phyloP scores from a whole-genome alignment of 2,888 invertebrate species.

The Rhorus exstirpatorius region DNA sequence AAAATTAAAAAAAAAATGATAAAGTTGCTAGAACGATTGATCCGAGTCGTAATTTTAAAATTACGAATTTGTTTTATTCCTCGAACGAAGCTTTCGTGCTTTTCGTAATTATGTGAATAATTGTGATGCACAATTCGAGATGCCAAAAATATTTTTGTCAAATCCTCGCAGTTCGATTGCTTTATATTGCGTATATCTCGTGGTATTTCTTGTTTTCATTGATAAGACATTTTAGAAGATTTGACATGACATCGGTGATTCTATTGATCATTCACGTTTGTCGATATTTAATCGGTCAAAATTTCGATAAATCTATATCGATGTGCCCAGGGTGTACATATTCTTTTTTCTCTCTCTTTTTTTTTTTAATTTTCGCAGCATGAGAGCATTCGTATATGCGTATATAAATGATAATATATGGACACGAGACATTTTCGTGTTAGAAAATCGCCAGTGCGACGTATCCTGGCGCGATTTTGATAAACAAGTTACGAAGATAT shows the following conservation, averaged over 20 bases:
- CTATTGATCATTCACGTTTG: not conserved
- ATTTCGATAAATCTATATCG: constrained; percentile 8
- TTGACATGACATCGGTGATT: not conserved
- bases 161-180: constrained; percentile 15
- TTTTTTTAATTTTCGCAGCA: not conserved
- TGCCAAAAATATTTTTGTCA: constrained; percentile 51
- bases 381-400: too few relatives aligned
- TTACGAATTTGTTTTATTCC: not conserved
- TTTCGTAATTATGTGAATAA: not conserved
- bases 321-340: not conserved
- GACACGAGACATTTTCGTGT: constrained; percentile 14
- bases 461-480: constrained; percentile 34
- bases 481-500: constrained; percentile 28
- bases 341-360: not conserved
- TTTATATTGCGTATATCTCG: constrained; percentile 10
- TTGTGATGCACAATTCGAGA: constrained; percentile 37
- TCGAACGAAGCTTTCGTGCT: not conserved
- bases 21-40: not conserved
- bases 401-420: constrained; percentile 5
- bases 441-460: constrained; percentile 15
- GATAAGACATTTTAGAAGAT: not conserved
- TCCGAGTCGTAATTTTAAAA: not conserved
- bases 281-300: constrained; percentile 5
- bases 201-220: constrained; percentile 6
- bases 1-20: not conserved